These are phyloP conservation scores for Liopterus haemorrhoidalis DNA, from an alignment of 2,888 invertebrate species.

Conservation along the genomic window DNA sequence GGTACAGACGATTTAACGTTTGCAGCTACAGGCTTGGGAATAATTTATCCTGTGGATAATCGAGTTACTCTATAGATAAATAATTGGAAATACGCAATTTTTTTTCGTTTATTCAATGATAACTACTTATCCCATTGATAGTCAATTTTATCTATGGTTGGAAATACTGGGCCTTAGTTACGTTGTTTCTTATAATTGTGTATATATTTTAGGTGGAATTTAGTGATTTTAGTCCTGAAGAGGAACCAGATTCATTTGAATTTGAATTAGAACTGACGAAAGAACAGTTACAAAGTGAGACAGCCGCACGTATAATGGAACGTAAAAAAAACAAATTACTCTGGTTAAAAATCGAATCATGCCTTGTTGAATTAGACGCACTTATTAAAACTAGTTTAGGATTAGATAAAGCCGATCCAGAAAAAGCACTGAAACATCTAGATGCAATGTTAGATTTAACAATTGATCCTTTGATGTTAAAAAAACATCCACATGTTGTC, in stretches of 20 bases:
- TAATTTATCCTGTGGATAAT: too few relatives aligned
- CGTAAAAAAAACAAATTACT: conserved; percentile 54
- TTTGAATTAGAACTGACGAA: conserved; percentile 51
- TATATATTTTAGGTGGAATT: too few relatives aligned
- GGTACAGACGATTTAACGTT: too few relatives aligned
- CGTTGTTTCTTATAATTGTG: conserved; percentile 1
- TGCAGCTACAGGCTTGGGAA: too few relatives aligned
- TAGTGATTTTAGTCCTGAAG: conserved; percentile 25
- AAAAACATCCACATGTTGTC: conserved; percentile 73
- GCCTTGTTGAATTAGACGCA: conserved; percentile 58
- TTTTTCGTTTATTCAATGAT: too few relatives aligned
- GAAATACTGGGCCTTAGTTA: too few relatives aligned
- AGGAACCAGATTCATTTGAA: conserved; percentile 26
- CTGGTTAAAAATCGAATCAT: conserved; percentile 59
- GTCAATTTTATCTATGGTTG: too few relatives aligned
- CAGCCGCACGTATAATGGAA: conserved; percentile 51
- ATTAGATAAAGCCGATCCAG: conserved; percentile 64
- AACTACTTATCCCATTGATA: too few relatives aligned
- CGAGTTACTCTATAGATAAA: too few relatives aligned
- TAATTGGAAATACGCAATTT: too few relatives aligned
- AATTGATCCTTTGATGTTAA: conserved; percentile 67
- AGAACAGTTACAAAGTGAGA: conserved; percentile 52
- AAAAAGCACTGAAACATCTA: conserved; percentile 63
- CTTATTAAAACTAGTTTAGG: conserved; percentile 62
- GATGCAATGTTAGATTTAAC: conserved; percentile 55